phyloP scores from a whole-genome alignment of 2,797 vertebrate species.

The Diceros bicornis region DNA sequence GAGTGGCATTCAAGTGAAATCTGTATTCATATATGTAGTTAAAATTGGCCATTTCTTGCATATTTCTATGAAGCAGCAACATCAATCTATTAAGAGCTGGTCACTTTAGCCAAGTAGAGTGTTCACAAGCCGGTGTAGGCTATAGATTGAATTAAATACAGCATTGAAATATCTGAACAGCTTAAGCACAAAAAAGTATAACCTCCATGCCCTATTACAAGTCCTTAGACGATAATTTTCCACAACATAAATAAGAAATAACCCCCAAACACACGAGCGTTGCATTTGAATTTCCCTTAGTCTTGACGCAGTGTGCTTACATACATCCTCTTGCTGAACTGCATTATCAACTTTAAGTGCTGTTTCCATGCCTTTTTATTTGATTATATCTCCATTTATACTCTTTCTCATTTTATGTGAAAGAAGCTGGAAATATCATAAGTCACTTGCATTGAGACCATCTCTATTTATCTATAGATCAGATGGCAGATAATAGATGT shows the following conservation, averaged over 20 bases:
- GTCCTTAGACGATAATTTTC: slow-evolving; percentile 26
- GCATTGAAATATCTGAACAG: background rate
- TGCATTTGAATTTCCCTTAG: slow-evolving; percentile 1
- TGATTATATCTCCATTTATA: slow-evolving; percentile 72
- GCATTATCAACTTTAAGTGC: slow-evolving; percentile 41
- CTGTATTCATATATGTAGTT: background rate
- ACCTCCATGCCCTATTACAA: background rate
- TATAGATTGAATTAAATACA: slow-evolving; percentile 15
- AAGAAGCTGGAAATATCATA: slow-evolving; percentile 52
- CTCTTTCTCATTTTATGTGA: slow-evolving; percentile 66
- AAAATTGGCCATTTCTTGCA: background rate
- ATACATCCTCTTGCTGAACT: background rate
- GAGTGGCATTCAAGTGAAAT: background rate
- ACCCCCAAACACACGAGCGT: background rate
- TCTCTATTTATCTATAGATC: slow-evolving; percentile 70
- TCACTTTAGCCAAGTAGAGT: background rate
- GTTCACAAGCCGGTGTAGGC: background rate
- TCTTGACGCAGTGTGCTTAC: background rate
- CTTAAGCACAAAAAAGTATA: background rate
- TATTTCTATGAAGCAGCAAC: background rate
- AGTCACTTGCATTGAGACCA: slow-evolving; percentile 66
- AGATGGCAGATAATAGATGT: slow-evolving; percentile 64
- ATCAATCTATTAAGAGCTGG: background rate
- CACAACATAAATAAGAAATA: slow-evolving; percentile 59
- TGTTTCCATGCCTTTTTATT: slow-evolving; percentile 62